Evolutionary conservation across 30 jellyfish, hydroid and myxozoan genomes (phyloP), one percentile per base, ranked within the genome.

Genomic region (Hydractinia echinata): DNA sequence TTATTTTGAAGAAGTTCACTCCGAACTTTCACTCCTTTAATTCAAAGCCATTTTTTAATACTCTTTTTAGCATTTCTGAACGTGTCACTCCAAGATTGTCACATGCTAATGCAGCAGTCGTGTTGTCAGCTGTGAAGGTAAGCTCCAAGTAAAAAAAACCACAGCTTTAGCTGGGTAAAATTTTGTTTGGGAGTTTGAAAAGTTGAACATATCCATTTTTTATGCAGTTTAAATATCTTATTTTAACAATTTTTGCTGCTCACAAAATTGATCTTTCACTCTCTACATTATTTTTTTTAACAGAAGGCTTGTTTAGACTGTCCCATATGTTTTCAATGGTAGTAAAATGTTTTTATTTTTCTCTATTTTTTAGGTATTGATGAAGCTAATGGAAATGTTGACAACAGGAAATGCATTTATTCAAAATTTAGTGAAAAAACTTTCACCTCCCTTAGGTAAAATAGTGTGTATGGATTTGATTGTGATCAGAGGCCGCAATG

Each of bases 41-140:
- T 51, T 14, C 15, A 11, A 44, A 48, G 15, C 0, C n/a, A 21
- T 3, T n/a, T 81, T 66, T 39, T 19, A 48, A 79, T 61, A 8
- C 9, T 79, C n/a, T 61, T 80, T 79, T 30, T 55, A 92, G 99
- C 84, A 85, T 94, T 73, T 94, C 95, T 80, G 99, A 94, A 70
- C 86, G 99, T 53, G 95, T 94, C 18, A 89, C 97, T 10, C 97
- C 99, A 74, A 81, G 99, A 5, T 72, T 94, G 61, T 94, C 99
- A 5, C 99, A 94, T 74, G 97, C 99, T 5, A 94, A 94, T 83
- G 97, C 97, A 51, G 99, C 99, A 67, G 99, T 94, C 70, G 99
- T 94, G 21, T 82, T 89, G 11, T 94, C 99, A 9, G 94, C 99
- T 30, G 96, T 92, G 51, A 92, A 92, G 96, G 97, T 91, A 78